Percentiles rank a stretch among this genome's conserved stretches.
These are phyloP conservation scores for Calcarius lapponicus DNA, from an alignment of 2,797 vertebrate genomes.

Conservation along the genomic window DNA sequence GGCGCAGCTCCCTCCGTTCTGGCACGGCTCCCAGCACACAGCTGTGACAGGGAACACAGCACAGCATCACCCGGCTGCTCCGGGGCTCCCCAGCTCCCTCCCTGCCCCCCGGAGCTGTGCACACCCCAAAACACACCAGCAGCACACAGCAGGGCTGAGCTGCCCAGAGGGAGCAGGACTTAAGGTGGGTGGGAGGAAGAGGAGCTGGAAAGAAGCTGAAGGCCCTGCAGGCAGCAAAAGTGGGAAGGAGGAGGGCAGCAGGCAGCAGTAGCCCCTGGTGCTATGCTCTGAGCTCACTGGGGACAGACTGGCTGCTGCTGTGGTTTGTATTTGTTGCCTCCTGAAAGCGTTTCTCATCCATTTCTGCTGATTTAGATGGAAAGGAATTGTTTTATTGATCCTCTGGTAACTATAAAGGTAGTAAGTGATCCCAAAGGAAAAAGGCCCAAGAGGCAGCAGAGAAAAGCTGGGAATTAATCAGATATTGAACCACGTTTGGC, in stretches of 20 bases:
- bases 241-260: rapidly evolving
- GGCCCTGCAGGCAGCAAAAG: neutral
- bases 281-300: neutral
- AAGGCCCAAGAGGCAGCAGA: neutral
- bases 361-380: neutral
- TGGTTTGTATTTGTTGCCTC: neutral
- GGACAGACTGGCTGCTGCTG: neutral
- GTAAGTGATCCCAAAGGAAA: neutral
- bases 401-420: constrained; percentile 4
- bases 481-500: neutral
- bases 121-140: neutral
- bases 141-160: neutral
- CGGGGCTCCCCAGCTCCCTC: rapidly evolving
- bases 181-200: neutral
- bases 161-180: neutral
- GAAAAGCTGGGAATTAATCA: constrained; percentile 24
- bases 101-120: rapidly evolving
- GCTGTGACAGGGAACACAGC: constrained; percentile 69
- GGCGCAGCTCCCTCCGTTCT: constrained; percentile 84
- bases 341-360: neutral
- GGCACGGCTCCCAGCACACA: constrained; percentile 82
- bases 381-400: neutral
- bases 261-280: neutral
- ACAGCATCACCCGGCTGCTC: neutral
- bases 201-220: neutral